These are phyloP conservation scores for Centropus unirufus DNA, from an alignment of 2,113 vertebrate species.

Conservation along the genomic window DNA sequence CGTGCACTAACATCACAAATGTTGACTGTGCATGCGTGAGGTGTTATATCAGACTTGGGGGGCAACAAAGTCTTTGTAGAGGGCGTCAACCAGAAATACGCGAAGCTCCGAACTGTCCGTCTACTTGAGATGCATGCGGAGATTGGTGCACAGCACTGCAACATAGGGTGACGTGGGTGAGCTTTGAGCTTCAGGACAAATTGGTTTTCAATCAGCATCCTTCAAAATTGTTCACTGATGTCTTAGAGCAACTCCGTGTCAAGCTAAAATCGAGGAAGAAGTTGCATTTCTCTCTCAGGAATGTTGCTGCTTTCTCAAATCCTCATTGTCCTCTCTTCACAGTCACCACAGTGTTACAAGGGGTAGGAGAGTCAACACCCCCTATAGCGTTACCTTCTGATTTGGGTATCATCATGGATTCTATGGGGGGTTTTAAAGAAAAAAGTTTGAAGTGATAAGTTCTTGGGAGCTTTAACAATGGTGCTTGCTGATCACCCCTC, in stretches of 20 bases:
- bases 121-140: constrained; percentile 54
- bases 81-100: not conserved
- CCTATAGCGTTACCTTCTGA: not conserved
- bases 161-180: not conserved
- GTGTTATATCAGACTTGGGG: not conserved
- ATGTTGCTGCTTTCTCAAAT: not conserved
- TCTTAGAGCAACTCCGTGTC: not conserved
- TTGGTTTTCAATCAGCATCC: not conserved
- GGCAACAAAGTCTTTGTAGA: not conserved
- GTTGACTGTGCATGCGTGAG: constrained; percentile 58
- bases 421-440: not conserved
- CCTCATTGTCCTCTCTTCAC: not conserved
- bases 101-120: not conserved
- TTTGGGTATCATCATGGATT: not conserved
- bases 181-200: not conserved
- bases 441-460: not conserved
- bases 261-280: not conserved
- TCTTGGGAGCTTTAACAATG: not conserved
- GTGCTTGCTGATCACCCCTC: not conserved
- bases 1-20: constrained; percentile 70
- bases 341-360: not conserved
- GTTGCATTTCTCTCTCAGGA: not conserved
- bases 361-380: not conserved
- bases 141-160: not conserved
- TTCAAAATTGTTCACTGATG: not conserved